Conservation (phyloP, 2,113 vertebrate species). For the Erythrolamprus reginae region DNA sequence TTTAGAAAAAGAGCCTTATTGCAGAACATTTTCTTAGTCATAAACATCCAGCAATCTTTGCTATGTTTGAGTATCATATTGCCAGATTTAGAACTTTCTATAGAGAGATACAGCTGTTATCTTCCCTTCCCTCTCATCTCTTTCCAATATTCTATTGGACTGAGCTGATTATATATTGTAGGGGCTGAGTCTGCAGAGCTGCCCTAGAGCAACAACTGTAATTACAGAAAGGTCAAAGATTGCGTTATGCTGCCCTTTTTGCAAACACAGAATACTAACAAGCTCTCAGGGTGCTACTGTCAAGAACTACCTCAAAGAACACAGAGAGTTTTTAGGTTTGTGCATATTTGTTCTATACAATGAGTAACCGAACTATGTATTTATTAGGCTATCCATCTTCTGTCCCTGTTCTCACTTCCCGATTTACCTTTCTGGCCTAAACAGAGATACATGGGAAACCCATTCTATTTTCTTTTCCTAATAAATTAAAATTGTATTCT, state of each 20-base stretch:
- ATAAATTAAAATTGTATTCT: background rate
- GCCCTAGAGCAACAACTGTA: background rate
- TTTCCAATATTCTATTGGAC: background rate
- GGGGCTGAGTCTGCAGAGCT: background rate
- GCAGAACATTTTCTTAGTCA: conserved; percentile 27
- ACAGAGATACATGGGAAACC: background rate
- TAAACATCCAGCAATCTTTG: conserved; percentile 12
- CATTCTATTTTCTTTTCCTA: background rate
- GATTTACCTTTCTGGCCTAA: background rate
- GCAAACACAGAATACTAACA: background rate
- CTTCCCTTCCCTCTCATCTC: background rate
- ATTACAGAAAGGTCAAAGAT: background rate
- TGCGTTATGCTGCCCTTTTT: background rate
- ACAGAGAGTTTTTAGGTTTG: background rate
- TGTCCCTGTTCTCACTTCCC: background rate
- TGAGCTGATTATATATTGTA: background rate
- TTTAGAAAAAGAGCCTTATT: background rate
- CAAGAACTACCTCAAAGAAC: background rate
- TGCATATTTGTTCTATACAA: background rate
- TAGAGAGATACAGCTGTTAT: conserved; percentile 14
- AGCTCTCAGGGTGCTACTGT: background rate
- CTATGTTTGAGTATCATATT: conserved; percentile 14
- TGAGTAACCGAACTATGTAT: background rate
- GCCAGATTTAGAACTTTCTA: background rate
- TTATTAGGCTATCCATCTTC: background rate